Percentiles rank a stretch among this genome's conserved stretches.
Evolutionary conservation across 2,797 vertebrate species (phyloP).

Genomic region (Falco biarmicus): DNA sequence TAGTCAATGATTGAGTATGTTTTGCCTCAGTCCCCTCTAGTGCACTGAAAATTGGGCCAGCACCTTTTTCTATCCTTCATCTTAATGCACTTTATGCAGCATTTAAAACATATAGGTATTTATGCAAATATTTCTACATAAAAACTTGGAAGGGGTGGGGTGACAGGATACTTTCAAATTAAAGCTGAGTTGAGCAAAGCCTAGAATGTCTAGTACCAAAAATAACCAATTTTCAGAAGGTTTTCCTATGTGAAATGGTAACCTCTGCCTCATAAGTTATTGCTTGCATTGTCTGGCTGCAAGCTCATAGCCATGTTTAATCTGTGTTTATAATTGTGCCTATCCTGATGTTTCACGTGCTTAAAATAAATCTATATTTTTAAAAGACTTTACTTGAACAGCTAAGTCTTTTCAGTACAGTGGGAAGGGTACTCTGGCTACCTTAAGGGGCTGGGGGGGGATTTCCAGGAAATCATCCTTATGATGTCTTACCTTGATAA

Average conservation of each 20-base stretch:
- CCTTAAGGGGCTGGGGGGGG: neutral
- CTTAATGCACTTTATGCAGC: conserved; percentile 45
- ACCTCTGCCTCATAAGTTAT: conserved; percentile 6
- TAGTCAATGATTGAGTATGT: neutral
- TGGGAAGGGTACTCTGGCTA: neutral
- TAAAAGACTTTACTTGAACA: neutral
- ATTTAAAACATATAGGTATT: conserved; percentile 7
- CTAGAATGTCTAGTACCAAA: neutral
- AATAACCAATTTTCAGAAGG: neutral
- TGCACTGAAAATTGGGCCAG: conserved; percentile 2
- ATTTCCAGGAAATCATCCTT: neutral
- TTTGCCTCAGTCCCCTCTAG: neutral
- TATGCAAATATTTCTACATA: neutral
- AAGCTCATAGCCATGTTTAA: neutral
- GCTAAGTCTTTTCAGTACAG: neutral
- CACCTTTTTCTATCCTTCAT: neutral
- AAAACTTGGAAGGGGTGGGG: neutral
- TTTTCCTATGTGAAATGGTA: neutral
- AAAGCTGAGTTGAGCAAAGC: neutral
- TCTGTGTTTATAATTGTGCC: conserved; percentile 52
- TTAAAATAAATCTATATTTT: conserved; percentile 70
- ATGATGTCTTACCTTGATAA: neutral
- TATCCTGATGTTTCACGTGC: conserved; percentile 3
- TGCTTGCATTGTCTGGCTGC: neutral
- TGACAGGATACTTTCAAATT: neutral